Evolutionary conservation across 2,888 invertebrate species (phyloP).

Genomic region (Drosophila fulvimacula): DNA sequence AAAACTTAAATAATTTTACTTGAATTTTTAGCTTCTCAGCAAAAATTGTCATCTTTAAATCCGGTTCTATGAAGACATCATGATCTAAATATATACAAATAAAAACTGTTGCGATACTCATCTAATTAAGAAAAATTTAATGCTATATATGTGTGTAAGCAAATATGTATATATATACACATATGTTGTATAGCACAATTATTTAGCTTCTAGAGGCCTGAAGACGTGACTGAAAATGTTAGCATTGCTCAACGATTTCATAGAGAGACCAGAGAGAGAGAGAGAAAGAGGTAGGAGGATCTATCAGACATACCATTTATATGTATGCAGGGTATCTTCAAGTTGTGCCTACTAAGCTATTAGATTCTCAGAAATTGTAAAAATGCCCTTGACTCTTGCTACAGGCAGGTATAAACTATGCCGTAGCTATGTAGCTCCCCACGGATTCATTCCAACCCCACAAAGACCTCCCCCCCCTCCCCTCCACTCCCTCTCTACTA

Average conservation of each 20-base stretch:
- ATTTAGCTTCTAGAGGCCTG: not conserved
- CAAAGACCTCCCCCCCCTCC: not conserved
- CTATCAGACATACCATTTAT: not conserved
- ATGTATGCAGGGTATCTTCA: not conserved
- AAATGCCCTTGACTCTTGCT: slow-evolving; percentile 45
- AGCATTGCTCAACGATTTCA: not conserved
- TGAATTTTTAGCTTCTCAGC: not conserved
- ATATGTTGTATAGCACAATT: not conserved
- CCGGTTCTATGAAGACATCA: not conserved
- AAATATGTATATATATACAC: not conserved
- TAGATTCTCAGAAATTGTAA: slow-evolving; percentile 6
- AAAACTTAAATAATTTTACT: not conserved
- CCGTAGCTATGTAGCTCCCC: slow-evolving; percentile 1
- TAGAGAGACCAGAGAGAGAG: not conserved
- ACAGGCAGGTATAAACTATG: slow-evolving; percentile 12
- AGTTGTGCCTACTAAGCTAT: not conserved
- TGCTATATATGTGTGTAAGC: not conserved
- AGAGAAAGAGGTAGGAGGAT: not conserved
- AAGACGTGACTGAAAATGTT: too few species aligned
- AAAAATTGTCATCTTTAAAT: not conserved
- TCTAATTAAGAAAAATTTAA: not conserved
- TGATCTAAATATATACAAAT: not conserved
- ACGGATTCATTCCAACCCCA: not conserved
- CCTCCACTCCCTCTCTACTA: not conserved
- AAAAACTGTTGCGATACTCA: not conserved